phyloP scores from a whole-genome alignment of 2,797 vertebrate species.

The Sebastes taczanowskii region DNA sequence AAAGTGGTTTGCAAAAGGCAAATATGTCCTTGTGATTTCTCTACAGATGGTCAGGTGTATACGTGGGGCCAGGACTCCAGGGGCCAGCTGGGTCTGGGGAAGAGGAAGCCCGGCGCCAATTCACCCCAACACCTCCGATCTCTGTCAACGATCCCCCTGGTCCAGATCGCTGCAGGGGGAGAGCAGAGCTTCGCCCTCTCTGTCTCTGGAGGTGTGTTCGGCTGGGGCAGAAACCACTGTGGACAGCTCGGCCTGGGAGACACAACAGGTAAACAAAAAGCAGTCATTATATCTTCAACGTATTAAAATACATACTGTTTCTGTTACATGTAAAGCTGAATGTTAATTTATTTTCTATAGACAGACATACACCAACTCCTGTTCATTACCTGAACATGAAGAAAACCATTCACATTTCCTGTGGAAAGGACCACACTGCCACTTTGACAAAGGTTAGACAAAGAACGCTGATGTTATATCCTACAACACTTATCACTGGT shows the following conservation, averaged over 20 bases:
- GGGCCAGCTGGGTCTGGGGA: conserved; percentile 87
- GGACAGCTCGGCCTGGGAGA: conserved; percentile 90
- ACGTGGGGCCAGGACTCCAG: conserved; percentile 85
- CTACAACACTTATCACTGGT: background rate
- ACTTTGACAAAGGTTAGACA: conserved; percentile 83
- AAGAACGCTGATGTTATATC: background rate
- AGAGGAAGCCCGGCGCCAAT: conserved; percentile 17
- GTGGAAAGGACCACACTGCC: conserved; percentile 86
- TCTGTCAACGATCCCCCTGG: conserved; percentile 83
- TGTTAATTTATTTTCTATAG: conserved; percentile 55
- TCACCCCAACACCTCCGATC: conserved; percentile 78
- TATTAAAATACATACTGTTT: background rate
- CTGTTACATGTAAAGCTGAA: background rate
- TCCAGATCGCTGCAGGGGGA: conserved; percentile 86
- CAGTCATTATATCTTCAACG: background rate
- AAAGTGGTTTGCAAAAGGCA: background rate
- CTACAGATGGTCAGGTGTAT: conserved; percentile 85
- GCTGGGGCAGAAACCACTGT: conserved; percentile 86
- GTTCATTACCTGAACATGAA: conserved; percentile 74
- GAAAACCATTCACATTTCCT: conserved; percentile 81
- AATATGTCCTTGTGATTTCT: background rate
- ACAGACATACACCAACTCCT: conserved; percentile 70
- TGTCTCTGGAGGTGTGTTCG: conserved; percentile 86
- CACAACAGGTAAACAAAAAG: conserved; percentile 72
- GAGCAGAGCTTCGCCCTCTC: conserved; percentile 89